Evolutionary conservation across 2,888 invertebrate genomes (phyloP).

Genomic region (Drosophila siamana): DNA sequence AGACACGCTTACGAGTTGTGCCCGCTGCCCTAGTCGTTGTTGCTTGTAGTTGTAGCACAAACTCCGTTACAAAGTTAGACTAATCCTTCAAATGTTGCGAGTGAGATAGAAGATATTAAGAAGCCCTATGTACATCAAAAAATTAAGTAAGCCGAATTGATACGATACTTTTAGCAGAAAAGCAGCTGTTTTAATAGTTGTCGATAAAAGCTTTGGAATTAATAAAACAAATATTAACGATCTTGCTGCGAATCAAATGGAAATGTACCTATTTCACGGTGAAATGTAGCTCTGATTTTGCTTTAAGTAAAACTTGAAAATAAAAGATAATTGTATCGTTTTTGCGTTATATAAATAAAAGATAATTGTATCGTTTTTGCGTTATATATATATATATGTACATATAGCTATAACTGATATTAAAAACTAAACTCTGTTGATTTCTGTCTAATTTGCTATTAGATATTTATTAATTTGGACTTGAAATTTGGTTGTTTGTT

Average conservation of each 20-base stretch:
- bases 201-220: neutral
- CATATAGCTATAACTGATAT: too few relatives aligned
- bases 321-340: too few relatives aligned
- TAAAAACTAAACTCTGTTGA: neutral
- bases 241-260: neutral
- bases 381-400: too few relatives aligned
- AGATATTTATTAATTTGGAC: constrained; percentile 17
- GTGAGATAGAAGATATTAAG: neutral
- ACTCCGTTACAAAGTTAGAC: constrained; percentile 39
- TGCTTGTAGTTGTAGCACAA: constrained; percentile 1
- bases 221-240: neutral
- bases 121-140: neutral
- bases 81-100: neutral
- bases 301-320: too few relatives aligned
- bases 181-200: neutral
- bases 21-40: constrained; percentile 7
- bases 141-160: neutral
- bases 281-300: too few relatives aligned
- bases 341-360: too few relatives aligned
- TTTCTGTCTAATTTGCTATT: constrained; percentile 12
- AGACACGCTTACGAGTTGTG: constrained; percentile 50
- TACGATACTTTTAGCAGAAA: neutral
- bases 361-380: too few relatives aligned
- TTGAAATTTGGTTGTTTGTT: constrained; percentile 15
- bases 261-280: neutral